Evolutionary conservation across 2,797 vertebrate genomes (phyloP).

Genomic region (Neopelma chrysocephalum): DNA sequence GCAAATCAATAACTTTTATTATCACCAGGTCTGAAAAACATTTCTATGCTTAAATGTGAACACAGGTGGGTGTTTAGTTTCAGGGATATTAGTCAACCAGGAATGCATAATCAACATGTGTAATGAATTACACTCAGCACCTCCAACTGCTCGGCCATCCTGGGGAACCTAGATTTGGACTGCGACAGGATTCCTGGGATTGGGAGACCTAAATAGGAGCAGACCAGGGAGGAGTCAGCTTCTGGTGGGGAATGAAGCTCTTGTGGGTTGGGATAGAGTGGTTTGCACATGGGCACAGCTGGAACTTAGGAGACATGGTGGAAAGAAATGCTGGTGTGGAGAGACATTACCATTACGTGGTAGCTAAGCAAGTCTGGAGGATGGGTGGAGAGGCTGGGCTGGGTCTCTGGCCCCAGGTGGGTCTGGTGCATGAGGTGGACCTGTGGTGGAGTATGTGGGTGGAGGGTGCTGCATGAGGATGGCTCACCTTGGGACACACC

Average conservation of each 20-base stretch:
- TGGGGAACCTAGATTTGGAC: not conserved
- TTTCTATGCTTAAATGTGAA: not conserved
- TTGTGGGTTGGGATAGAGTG: rapidly evolving
- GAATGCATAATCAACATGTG: not conserved
- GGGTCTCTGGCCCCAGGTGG: not conserved
- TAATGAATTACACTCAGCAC: not conserved
- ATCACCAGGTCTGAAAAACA: not conserved
- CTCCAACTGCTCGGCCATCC: not conserved
- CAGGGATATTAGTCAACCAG: not conserved
- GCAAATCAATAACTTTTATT: not conserved
- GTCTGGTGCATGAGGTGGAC: not conserved
- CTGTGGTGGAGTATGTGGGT: not conserved
- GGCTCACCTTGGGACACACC: not conserved
- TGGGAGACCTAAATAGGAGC: not conserved
- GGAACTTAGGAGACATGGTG: rapidly evolving
- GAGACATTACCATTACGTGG: rapidly evolving
- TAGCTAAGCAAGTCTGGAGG: not conserved
- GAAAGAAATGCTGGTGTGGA: not conserved
- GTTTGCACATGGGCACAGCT: not conserved
- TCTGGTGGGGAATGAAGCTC: not conserved
- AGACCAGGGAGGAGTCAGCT: not conserved
- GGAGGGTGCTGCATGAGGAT: not conserved
- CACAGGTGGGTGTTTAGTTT: not conserved
- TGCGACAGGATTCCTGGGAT: not conserved
- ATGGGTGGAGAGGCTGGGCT: not conserved